phyloP scores from a whole-genome alignment of 2,888 invertebrate genomes.

The Andrena praecox region DNA sequence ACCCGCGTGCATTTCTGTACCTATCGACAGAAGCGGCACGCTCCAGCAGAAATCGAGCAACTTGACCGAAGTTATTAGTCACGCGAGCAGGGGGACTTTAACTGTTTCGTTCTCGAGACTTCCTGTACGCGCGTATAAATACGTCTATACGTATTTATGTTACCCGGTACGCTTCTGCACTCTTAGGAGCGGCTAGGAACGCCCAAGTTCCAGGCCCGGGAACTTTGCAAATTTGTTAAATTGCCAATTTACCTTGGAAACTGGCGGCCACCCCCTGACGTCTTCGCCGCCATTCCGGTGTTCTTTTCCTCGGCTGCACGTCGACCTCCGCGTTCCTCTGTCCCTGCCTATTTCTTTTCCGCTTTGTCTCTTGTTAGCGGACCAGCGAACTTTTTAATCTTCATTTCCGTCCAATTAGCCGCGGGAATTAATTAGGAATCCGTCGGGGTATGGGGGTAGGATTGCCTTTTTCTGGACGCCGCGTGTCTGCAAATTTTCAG shows the following conservation, averaged over 20 bases:
- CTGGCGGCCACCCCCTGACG: constrained; percentile 74
- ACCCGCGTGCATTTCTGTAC: no score
- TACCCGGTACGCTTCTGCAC: constrained; percentile 45
- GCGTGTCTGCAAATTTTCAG: constrained; percentile 1
- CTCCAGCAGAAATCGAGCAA: not conserved
- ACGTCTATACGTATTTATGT: constrained; percentile 54
- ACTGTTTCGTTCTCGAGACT: constrained; percentile 17
- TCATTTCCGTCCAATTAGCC: constrained; percentile 82
- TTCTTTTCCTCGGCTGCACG: constrained; percentile 41
- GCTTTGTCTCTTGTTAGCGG: constrained; percentile 77
- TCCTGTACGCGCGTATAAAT: constrained; percentile 22
- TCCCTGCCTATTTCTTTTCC: constrained; percentile 61
- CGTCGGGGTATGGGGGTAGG: constrained; percentile 10
- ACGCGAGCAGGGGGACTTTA: constrained; percentile 19
- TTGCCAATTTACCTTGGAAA: constrained; percentile 84
- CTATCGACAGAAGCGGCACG: not conserved
- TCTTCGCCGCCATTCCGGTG: constrained; percentile 52
- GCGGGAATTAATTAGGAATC: constrained; percentile 80
- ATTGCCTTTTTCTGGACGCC: not conserved
- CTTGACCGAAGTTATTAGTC: constrained; percentile 1
- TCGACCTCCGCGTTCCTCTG: constrained; percentile 54
- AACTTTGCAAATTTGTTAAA: constrained; percentile 84
- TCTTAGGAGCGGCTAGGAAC: constrained; percentile 56
- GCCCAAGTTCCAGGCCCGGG: constrained; percentile 76
- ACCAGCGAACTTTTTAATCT: constrained; percentile 81